Evolutionary conservation across 2,888 invertebrate species (phyloP), one percentile per base, ranked within the genome.

Genomic region (Lacanobia wlatinum): DNA sequence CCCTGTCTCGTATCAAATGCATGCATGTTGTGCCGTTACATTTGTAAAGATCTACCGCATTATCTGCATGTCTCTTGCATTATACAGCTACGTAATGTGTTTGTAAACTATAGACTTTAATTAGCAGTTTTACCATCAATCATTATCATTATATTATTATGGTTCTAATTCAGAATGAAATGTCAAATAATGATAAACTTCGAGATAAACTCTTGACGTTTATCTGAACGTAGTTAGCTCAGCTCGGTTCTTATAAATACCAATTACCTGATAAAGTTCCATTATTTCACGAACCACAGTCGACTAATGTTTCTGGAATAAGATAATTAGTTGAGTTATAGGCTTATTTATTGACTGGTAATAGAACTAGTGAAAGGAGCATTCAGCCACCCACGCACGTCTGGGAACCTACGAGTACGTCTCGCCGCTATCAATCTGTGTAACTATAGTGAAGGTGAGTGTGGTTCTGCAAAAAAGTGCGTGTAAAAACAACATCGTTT

Each of bases 1-100:
- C 85, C 86, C 82, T 71, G 62, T 63, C 67, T 74, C 75, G 68
- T 73, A 74, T 78, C 70, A 79, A 79, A 86, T 86, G 83, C 81
- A 84, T 70, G 62, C 38, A 65, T 71, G 58, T 73, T 62, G 46
- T 76, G 64, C 66, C 53, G 53, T 60, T 69, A 64, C 40, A 48
- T 58, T 80, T 63, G 53, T 64, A 69, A 65, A 76, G 63, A 71
- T 55, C 56, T 68, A 53, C 50, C 52, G n/a, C 61, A 59, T 69
- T 75, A 77, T 75, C 23, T 68, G 56, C 50, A 66, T 34, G 10
- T 56, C n/a, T 40, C 18, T 53, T 61, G 40, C 14, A 63, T 60
- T 53, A 60, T 8, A 43, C 14, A 23, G 6, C 34, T 21, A 50
- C 9, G 23, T 53, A 23, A 63, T 21, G 28, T 34, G 43, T 53